Conservation (phyloP, 2,888 invertebrate species). For the Philereme transversata region DNA sequence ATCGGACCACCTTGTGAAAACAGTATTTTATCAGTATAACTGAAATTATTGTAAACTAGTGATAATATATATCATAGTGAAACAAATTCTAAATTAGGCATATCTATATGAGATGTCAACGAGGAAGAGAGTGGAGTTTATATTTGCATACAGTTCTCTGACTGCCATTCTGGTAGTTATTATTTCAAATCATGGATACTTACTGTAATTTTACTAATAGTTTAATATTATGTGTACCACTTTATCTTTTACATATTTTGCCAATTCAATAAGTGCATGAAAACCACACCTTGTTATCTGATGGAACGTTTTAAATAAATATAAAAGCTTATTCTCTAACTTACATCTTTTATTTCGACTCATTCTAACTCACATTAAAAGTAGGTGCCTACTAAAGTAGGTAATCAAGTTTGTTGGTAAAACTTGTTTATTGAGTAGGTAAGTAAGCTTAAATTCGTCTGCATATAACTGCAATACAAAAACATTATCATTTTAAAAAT, state of each 20-base stretch:
- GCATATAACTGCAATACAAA: background rate
- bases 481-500: constrained; percentile 1
- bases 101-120: constrained; percentile 52
- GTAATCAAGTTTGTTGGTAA: no score
- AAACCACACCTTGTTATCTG: constrained; percentile 38
- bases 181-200: constrained; percentile 26
- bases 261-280: constrained; percentile 27
- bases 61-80: constrained; percentile 47
- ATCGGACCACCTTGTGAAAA: constrained; percentile 73
- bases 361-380: background rate
- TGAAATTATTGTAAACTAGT: constrained; percentile 57
- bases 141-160: constrained; percentile 50
- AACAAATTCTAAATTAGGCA: constrained; percentile 57
- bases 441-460: background rate
- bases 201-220: constrained; percentile 20
- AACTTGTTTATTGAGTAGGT: no score
- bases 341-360: constrained; percentile 19
- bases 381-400: no score
- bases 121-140: constrained; percentile 34
- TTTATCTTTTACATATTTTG: constrained; percentile 24
- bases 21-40: constrained; percentile 68
- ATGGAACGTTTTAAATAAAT: constrained; percentile 41
- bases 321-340: constrained; percentile 44
- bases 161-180: constrained; percentile 41
- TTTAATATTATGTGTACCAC: constrained; percentile 26